A percentile compares a stretch with the other conserved stretches of the same genome.
phyloP scores from a whole-genome alignment of 2,888 invertebrate genomes.

The Tetanocera ferruginea region DNA sequence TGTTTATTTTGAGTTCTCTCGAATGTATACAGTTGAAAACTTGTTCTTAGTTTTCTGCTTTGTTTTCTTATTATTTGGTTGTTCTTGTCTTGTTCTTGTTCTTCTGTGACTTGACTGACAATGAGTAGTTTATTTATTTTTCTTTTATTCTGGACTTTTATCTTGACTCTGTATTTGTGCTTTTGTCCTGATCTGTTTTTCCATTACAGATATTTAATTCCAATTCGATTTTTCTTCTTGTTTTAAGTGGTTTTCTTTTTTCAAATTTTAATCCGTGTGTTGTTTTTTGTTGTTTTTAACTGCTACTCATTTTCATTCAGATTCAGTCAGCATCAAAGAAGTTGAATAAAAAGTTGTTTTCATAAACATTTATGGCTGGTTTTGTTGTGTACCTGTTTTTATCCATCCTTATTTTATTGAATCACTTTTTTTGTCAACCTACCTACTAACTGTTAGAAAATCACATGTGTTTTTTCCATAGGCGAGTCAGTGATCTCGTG shows the following conservation, averaged over 20 bases:
- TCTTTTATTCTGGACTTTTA: conserved; percentile 32
- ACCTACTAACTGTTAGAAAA: too few relatives aligned
- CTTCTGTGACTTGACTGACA: background rate
- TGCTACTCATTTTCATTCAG: background rate
- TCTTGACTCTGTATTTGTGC: conserved; percentile 7
- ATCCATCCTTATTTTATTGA: background rate
- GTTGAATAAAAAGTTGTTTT: background rate
- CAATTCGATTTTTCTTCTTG: conserved; percentile 26
- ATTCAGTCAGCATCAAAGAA: background rate
- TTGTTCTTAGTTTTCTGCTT: conserved; percentile 38
- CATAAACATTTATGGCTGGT: background rate
- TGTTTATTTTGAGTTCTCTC: conserved; percentile 49
- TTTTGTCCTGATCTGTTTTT: conserved; percentile 27
- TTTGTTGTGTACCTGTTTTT: background rate
- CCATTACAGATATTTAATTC: conserved; percentile 16
- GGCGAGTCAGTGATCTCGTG: too few relatives aligned
- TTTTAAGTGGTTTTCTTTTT: background rate
- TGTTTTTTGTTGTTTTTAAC: background rate
- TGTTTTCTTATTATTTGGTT: background rate
- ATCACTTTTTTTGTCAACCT: too few relatives aligned
- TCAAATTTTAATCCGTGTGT: background rate
- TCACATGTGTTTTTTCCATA: too few relatives aligned
- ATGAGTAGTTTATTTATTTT: conserved; percentile 12
- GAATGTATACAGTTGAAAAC: conserved; percentile 38
- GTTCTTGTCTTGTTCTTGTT: background rate